phyloP scores from a whole-genome alignment of 2,113 vertebrate genomes.

The Haemorhous mexicanus region DNA sequence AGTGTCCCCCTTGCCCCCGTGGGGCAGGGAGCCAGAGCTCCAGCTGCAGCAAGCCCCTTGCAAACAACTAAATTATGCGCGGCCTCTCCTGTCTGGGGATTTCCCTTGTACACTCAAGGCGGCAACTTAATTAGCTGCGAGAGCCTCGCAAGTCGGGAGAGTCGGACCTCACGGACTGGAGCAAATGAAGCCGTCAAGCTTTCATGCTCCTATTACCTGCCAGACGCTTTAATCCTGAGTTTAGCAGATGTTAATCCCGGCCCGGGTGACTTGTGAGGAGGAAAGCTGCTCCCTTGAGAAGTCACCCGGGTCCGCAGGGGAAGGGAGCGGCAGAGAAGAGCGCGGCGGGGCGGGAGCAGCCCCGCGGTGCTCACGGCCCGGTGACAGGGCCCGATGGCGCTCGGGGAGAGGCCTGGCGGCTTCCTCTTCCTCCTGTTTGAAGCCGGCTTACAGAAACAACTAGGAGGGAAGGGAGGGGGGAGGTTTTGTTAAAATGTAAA shows the following conservation, averaged over 20 bases:
- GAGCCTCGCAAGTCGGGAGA: rapidly evolving
- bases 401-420: background rate
- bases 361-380: rapidly evolving
- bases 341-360: rapidly evolving
- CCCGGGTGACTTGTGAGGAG: background rate
- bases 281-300: background rate
- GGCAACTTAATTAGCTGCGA: background rate
- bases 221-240: background rate
- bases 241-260: background rate
- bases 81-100: rapidly evolving
- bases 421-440: background rate
- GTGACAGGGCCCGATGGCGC: background rate
- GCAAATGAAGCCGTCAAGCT: background rate
- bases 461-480: background rate
- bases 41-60: background rate
- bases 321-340: background rate
- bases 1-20: rapidly evolving
- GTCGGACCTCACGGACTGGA: background rate
- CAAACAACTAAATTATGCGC: background rate
- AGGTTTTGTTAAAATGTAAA: background rate
- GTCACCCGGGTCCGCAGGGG: background rate
- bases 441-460: background rate
- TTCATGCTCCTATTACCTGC: background rate
- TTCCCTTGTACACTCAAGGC: background rate
- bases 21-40: background rate